Base-by-base conservation (phyloP, 2,113 vertebrate genomes). In the Strix aluco region DNA sequence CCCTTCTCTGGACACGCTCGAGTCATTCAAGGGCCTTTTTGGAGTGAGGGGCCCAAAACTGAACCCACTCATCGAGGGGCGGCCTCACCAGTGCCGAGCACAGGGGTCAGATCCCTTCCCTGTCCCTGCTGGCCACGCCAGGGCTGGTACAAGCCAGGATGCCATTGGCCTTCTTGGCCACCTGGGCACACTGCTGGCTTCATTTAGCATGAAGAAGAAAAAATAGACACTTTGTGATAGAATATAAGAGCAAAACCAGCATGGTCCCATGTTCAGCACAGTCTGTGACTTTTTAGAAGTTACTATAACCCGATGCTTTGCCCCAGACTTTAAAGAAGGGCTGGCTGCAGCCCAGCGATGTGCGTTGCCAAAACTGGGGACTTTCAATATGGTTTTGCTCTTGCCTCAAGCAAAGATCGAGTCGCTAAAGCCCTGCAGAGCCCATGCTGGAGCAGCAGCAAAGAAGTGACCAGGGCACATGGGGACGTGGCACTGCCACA, bases 341-440 rank as follows among this genome's bases (percentile, higher is more conserved):
- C 16, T 10, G 25, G 51, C 18, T 10, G 16, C 40, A 40, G 62
- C 46, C 79, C 47, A 29, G 2, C 1, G 1, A 34, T 2, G 11
- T 1, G 15, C 23, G 16, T 7, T 25, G 13, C 29, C 79, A 15
- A 52, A 61, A 61, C 0, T 1, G 0, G 29, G 30, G 47, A 17
- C 47, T 40, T 40, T 55, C 55, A 62, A 13, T 29, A 55, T 2
- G 20, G 19, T 55, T 49, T 70, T 47, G 22, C 11, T 62, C 40
- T 3, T 4, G 27, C 54, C n/a, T 42, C 80, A 16, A 62, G 62
- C 9, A 8, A 61, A 59, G 52, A 19, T 5, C 61, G 15, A 9
- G 21, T 52, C 4, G 10, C 15, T 21, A 10, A 69, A 69, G 16
- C 17, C 3, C 25, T 9, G n/a, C 8, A 7, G 67, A 25, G 29